Evolutionary conservation across 92 coral and sea anemone species (phyloP).

Genomic region (Actinostola sp.): DNA sequence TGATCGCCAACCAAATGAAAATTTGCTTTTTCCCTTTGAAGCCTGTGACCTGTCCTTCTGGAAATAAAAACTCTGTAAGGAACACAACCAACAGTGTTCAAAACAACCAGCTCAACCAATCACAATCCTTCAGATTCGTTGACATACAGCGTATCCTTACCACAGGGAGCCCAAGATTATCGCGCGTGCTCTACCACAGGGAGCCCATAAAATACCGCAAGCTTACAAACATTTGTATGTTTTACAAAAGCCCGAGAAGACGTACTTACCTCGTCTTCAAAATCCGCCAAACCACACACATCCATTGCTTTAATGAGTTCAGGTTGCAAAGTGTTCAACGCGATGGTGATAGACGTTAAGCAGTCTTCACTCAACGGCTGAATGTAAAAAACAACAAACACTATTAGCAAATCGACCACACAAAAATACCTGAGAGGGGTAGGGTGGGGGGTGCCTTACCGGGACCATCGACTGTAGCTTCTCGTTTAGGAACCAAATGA

Average conservation of each 20-base stretch:
- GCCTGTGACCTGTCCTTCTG: conserved; percentile 77
- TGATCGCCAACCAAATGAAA: conserved; percentile 68
- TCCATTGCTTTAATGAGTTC: conserved; percentile 79
- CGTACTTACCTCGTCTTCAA: conserved; percentile 75
- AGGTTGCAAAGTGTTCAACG: conserved; percentile 59
- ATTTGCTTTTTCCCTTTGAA: conserved; percentile 73
- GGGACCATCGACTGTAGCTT: conserved; percentile 57
- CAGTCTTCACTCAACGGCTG: conserved; percentile 73
- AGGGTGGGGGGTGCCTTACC: conserved; percentile 42
- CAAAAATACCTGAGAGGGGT: background rate
- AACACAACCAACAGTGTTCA: background rate
- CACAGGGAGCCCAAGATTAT: too few species aligned
- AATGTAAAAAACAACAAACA: background rate
- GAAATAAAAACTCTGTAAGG: background rate
- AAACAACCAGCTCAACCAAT: too few species aligned
- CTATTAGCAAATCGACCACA: background rate
- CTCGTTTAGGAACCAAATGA: conserved; percentile 67
- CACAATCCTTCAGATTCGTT: too few species aligned
- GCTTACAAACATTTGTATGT: too few species aligned
- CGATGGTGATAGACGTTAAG: conserved; percentile 45
- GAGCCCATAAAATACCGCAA: too few species aligned
- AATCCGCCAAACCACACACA: conserved; percentile 66
- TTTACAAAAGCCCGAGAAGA: too few species aligned
- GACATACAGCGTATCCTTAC: too few species aligned
- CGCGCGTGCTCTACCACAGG: too few species aligned